Base-by-base conservation (phyloP, 2,888 invertebrate genomes). In the Panorpa germanica region DNA sequence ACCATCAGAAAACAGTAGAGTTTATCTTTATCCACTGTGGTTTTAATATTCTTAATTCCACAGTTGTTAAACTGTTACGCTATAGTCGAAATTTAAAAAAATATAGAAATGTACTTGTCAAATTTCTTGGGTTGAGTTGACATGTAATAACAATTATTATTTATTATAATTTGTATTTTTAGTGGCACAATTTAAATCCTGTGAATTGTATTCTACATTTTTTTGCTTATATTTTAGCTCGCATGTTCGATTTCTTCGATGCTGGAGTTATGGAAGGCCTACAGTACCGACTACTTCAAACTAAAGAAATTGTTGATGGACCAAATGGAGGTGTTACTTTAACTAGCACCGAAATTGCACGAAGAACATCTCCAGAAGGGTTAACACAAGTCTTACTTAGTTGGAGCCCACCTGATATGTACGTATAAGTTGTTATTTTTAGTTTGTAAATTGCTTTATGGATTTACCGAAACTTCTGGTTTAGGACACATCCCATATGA, bases 241-340 rank as follows among this genome's bases (percentile, higher is more conserved):
- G 86, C 42, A 77, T 82, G 65, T 86, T 85, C 51, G 91, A 93
- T 57, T 90, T 80, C 61, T 83, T 91, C 57, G 93, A 93, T 59
- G 59, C 74, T 39, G 81, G 90, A 29, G 77, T 80, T 38, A 90
- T 91, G 91, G 88, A 90, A 54, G 78, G 82, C 1, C 63, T 93
- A 23, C 77, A 82, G 51, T 76, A 85, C 57, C 74, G 80, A 36
- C 57, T 91, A 40, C 54, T 72, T 31, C 70, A 70, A 41, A 68
- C 70, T 8, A 57, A 61, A 40, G 67, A 62, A 37, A 61, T 76
- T 40, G 67, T 57, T 45, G 70, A 70, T 48, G 69, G 56, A 42
- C 56, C 62, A 46, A 58, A 70, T 45, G 63, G 76, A 53, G 63
- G 69, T 39, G 64, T 83, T 40, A 68, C 71, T 40, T 65, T 83